A percentile compares a stretch with the other conserved stretches of the same genome.
Conservation (phyloP, 1,140 invertebrate species). For the Calycopis cecrops region DNA sequence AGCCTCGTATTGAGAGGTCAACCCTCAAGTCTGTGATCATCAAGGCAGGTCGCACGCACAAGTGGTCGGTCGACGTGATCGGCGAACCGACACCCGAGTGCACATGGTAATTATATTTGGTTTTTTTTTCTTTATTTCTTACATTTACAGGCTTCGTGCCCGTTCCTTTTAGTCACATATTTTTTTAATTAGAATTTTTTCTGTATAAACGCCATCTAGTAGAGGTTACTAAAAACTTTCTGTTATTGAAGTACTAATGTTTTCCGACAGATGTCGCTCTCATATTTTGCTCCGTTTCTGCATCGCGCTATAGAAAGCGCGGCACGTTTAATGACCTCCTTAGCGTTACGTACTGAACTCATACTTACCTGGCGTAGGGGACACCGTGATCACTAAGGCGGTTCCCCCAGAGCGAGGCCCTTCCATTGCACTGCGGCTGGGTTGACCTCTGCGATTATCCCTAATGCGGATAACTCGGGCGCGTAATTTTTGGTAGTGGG, state of each 20-base stretch:
- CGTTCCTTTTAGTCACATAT: too few relatives aligned
- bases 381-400: conserved; percentile 35
- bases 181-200: too few relatives aligned
- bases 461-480: conserved; percentile 41
- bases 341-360: background rate
- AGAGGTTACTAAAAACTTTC: background rate
- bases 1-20: conserved; percentile 93
- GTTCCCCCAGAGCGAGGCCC: conserved; percentile 34
- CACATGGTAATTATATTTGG: conserved; percentile 79
- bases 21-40: conserved; percentile 91
- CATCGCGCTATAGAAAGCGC: conserved; percentile 14
- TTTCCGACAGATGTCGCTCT: conserved; percentile 17
- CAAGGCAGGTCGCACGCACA: conserved; percentile 92
- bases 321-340: background rate
- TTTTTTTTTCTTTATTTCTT: too few relatives aligned
- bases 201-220: too few relatives aligned
- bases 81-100: conserved; percentile 92
- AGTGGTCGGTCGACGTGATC: conserved; percentile 92
- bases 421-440: conserved; percentile 32
- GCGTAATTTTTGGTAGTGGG: conserved; percentile 42
- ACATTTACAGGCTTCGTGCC: too few relatives aligned
- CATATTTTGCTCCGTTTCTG: background rate
- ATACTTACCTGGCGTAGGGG: conserved; percentile 42
- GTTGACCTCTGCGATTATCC: conserved; percentile 41
- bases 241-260: background rate